phyloP scores from a whole-genome alignment of 2,113 vertebrate species.

The Platanista minor region DNA sequence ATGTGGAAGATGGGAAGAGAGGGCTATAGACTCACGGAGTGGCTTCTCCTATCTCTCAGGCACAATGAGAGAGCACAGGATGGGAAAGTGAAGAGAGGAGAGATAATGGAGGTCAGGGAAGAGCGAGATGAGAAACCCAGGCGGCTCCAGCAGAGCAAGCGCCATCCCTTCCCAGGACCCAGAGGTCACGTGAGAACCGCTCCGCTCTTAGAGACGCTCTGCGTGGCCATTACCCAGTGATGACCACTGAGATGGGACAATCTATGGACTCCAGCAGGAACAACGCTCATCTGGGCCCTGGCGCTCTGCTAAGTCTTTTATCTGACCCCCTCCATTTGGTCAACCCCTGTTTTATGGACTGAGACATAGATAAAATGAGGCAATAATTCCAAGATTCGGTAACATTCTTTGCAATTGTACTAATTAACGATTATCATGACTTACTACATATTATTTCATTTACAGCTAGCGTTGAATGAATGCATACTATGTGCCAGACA shows the following conservation, averaged over 20 bases:
- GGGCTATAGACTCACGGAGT: not conserved
- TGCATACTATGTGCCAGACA: not conserved
- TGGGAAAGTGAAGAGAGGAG: not conserved
- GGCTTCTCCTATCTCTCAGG: not conserved
- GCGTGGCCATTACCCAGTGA: not conserved
- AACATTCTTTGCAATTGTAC: not conserved
- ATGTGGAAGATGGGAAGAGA: not conserved
- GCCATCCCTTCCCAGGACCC: not conserved
- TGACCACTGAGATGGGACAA: not conserved
- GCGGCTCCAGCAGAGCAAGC: not conserved
- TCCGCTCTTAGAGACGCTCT: not conserved
- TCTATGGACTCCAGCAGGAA: not conserved
- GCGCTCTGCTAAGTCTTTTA: not conserved
- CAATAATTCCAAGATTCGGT: not conserved
- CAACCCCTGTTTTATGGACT: not conserved
- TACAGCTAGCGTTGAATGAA: not conserved
- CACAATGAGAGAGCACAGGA: not conserved
- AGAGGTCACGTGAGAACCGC: not conserved
- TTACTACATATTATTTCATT: not conserved
- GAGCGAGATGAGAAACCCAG: not conserved
- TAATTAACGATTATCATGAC: not conserved
- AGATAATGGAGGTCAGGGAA: not conserved
- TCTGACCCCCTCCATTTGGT: not conserved
- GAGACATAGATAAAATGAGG: not conserved
- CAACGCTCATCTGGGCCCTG: not conserved